A percentile compares a stretch with the other conserved stretches of the same genome.
Evolutionary conservation across 1,140 invertebrate species (phyloP).

Genomic region (Bradysia coprophila): DNA sequence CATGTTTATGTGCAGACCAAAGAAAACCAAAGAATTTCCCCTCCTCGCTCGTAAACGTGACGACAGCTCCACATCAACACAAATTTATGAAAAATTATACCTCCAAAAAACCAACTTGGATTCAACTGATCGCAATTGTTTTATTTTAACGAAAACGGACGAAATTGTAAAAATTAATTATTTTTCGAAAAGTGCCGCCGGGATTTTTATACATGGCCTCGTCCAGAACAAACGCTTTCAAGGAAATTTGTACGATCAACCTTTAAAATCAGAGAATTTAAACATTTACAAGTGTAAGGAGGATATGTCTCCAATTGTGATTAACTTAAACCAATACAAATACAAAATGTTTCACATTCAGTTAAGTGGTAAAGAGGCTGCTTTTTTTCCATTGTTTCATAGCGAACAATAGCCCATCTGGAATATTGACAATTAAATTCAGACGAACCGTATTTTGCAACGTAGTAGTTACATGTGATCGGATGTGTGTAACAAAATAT

Average conservation of each 20-base stretch:
- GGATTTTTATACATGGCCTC: background rate
- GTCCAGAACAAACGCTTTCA: background rate
- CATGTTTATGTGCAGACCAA: background rate
- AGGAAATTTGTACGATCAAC: background rate
- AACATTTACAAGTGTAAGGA: background rate
- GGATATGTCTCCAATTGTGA: background rate
- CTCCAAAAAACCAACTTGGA: background rate
- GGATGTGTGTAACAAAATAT: too few relatives aligned
- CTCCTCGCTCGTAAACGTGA: too few relatives aligned
- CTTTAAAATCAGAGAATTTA: background rate
- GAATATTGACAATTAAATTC: too few relatives aligned
- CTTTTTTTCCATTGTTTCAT: background rate
- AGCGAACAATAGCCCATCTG: too few relatives aligned
- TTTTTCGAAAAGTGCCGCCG: background rate
- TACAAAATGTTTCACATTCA: background rate
- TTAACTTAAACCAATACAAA: too few relatives aligned
- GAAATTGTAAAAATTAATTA: background rate
- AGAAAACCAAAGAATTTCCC: too few relatives aligned
- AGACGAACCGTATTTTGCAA: too few relatives aligned
- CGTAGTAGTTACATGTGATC: too few relatives aligned
- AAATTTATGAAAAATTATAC: background rate
- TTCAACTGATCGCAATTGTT: background rate
- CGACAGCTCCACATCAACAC: background rate
- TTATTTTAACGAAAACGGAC: background rate
- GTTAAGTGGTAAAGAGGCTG: background rate